These are phyloP conservation scores for Macaria liturata DNA, from an alignment of 2,888 invertebrate species.

Conservation along the genomic window DNA sequence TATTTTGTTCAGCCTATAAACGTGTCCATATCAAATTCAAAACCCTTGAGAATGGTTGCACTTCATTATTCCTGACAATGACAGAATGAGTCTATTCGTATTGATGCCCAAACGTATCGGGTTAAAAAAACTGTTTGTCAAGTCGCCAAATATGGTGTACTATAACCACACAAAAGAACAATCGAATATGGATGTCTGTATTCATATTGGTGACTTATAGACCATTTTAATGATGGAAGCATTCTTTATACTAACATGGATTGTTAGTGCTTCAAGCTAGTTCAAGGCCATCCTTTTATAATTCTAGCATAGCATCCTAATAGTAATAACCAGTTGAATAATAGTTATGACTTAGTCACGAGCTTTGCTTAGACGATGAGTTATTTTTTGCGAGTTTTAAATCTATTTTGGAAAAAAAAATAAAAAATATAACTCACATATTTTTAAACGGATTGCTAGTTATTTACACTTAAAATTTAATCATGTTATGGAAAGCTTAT, in stretches of 20 bases:
- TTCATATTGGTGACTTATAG: conserved; percentile 12
- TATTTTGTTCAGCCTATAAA: no score
- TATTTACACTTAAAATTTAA: no score
- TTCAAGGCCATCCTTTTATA: conserved; percentile 1
- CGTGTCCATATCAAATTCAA: conserved; percentile 6
- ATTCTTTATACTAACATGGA: conserved; percentile 2
- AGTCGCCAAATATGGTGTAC: conserved; percentile 9
- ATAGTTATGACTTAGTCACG: no score
- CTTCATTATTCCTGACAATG: conserved; percentile 10
- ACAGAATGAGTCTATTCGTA: conserved; percentile 5
- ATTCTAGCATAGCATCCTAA: background rate
- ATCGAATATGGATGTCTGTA: conserved; percentile 10
- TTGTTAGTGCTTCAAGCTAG: background rate
- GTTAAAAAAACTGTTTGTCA: conserved; percentile 5
- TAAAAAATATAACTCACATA: no score
- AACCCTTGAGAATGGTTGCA: conserved; percentile 14
- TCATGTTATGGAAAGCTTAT: no score
- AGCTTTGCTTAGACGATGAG: no score
- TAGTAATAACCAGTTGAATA: no score
- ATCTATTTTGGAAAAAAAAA: no score
- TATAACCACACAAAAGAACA: conserved; percentile 14
- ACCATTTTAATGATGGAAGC: conserved; percentile 6
- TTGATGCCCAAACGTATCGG: conserved; percentile 9
- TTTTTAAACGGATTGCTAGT: no score
- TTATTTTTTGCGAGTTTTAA: no score